These are phyloP conservation scores for Sebastolobus alascanus DNA, from an alignment of 2,797 vertebrate genomes.

Conservation along the genomic window DNA sequence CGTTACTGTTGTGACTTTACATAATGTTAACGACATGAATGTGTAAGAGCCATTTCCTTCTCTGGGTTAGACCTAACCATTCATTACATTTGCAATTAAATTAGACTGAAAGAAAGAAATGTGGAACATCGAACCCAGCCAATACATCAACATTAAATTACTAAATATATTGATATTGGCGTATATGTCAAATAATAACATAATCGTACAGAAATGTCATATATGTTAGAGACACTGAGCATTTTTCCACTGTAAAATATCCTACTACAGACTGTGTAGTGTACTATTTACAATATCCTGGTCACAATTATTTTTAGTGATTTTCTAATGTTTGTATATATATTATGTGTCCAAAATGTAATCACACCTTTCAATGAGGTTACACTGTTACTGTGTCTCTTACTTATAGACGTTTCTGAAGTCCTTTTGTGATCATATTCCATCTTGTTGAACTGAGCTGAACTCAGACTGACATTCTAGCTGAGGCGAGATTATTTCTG, in stretches of 20 bases:
- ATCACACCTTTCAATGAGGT: background rate
- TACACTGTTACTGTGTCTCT: background rate
- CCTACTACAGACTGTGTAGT: background rate
- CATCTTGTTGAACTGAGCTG: background rate
- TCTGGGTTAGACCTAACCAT: background rate
- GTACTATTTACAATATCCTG: background rate
- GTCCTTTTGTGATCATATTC: background rate
- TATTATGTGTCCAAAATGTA: background rate
- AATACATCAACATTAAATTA: background rate
- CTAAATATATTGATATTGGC: background rate
- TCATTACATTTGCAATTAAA: background rate
- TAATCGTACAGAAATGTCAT: background rate
- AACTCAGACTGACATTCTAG: background rate
- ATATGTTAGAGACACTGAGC: background rate
- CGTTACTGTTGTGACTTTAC: background rate
- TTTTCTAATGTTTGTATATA: background rate
- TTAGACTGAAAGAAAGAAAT: background rate
- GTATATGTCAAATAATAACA: background rate
- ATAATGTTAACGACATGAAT: background rate
- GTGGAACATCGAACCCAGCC: background rate
- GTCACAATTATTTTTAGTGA: background rate
- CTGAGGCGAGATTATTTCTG: background rate
- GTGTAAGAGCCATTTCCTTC: background rate
- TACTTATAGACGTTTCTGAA: background rate
- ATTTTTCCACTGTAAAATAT: background rate